These are phyloP conservation scores for Melitaea cinxia DNA, from an alignment of 1,140 invertebrate species.

Conservation along the genomic window DNA sequence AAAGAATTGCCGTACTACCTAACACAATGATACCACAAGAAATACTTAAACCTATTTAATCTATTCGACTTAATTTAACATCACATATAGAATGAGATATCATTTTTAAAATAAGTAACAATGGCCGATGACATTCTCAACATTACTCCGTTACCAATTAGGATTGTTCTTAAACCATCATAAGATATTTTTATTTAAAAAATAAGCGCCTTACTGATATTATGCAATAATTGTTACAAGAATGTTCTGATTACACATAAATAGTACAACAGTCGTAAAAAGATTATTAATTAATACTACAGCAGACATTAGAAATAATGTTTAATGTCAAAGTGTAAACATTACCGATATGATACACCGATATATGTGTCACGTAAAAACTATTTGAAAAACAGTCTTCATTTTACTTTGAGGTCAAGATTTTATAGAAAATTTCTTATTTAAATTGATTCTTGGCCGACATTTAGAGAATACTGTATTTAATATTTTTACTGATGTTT, in stretches of 20 bases:
- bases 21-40: conserved; percentile 55
- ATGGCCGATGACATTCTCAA: conserved; percentile 52
- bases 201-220: conserved; percentile 22
- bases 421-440: neutral
- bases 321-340: conserved; percentile 17
- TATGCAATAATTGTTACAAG: conserved; percentile 20
- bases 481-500: neutral
- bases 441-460: neutral
- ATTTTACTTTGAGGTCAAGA: conserved; percentile 15
- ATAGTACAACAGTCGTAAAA: conserved; percentile 16
- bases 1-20: conserved; percentile 70
- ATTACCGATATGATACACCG: conserved; percentile 11
- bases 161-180: conserved; percentile 24
- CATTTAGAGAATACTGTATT: neutral
- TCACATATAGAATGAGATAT: conserved; percentile 79
- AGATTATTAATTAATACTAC: conserved; percentile 14
- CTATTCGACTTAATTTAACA: conserved; percentile 66
- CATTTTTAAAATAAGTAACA: conserved; percentile 63
- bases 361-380: neutral
- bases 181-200: conserved; percentile 16
- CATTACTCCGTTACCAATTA: conserved; percentile 54
- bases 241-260: conserved; percentile 19
- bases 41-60: conserved; percentile 51
- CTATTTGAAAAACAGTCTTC: conserved; percentile 21
- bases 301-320: neutral